phyloP scores from a whole-genome alignment of 2,797 vertebrate genomes.

The Sarcoramphus papa region DNA sequence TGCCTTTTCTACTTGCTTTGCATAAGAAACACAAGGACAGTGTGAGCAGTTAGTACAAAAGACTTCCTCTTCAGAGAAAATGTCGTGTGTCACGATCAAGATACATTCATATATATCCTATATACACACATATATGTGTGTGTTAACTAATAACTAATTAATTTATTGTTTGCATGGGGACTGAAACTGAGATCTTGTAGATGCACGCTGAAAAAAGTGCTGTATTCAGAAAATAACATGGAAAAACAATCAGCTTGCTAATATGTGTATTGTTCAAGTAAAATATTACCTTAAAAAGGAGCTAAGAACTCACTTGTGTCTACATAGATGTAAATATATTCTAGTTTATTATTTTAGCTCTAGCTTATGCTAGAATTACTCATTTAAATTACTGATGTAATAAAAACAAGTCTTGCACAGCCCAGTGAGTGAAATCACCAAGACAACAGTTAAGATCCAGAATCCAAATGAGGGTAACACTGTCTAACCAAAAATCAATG shows the following conservation, averaged over 20 bases:
- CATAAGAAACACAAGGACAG: slow-evolving; percentile 43
- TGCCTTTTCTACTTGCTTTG: slow-evolving; percentile 33
- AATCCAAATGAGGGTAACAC: background rate
- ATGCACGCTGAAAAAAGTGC: background rate
- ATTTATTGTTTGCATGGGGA: background rate
- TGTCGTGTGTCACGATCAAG: background rate
- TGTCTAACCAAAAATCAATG: background rate
- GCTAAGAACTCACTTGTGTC: background rate
- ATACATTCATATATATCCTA: background rate
- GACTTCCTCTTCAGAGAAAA: slow-evolving; percentile 27
- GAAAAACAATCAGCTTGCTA: background rate
- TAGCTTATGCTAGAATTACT: background rate
- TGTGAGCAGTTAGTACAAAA: slow-evolving; percentile 26
- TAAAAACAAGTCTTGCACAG: background rate
- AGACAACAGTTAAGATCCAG: background rate
- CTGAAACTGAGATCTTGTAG: background rate
- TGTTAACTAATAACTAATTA: background rate
- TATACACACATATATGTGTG: background rate
- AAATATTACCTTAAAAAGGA: slow-evolving; percentile 23
- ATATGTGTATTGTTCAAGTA: background rate
- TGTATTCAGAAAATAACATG: background rate
- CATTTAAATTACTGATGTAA: slow-evolving; percentile 25
- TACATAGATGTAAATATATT: background rate
- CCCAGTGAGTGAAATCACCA: background rate
- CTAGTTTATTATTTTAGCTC: background rate